phyloP scores from a whole-genome alignment of 2,113 vertebrate species.

The Esox niger region DNA sequence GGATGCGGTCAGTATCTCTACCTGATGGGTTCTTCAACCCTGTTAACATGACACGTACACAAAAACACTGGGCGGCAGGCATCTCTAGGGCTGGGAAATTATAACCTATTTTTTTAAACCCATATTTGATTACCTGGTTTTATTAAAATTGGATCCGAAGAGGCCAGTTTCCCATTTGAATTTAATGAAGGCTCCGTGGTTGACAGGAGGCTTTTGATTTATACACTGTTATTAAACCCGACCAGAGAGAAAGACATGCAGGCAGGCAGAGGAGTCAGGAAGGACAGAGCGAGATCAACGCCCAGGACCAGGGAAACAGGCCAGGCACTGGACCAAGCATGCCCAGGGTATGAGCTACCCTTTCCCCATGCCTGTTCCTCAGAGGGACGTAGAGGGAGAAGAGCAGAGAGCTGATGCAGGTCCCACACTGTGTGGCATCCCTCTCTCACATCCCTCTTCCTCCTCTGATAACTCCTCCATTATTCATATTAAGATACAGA shows the following conservation, averaged over 20 bases:
- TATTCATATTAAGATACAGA: conserved; percentile 80
- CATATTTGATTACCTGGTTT: conserved; percentile 76
- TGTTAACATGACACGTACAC: conserved; percentile 46
- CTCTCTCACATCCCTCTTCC: conserved; percentile 69
- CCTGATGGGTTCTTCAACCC: conserved; percentile 33
- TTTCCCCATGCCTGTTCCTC: conserved; percentile 49
- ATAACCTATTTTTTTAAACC: conserved; percentile 73
- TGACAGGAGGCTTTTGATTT: conserved; percentile 79
- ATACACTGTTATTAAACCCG: conserved; percentile 76
- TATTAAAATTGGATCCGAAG: conserved; percentile 79
- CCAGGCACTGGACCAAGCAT: conserved; percentile 46
- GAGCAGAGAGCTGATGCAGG: conserved; percentile 49
- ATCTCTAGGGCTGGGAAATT: conserved; percentile 60
- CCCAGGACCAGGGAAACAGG: conserved; percentile 42
- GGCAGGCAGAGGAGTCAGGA: conserved; percentile 30
- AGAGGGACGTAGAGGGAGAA: conserved; percentile 50
- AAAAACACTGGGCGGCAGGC: conserved; percentile 51
- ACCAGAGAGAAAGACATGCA: conserved; percentile 47
- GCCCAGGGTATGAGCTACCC: conserved; percentile 38
- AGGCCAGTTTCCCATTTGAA: conserved; percentile 69
- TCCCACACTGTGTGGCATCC: conserved; percentile 70
- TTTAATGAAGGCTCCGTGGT: conserved; percentile 75
- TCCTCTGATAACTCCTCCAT: conserved; percentile 74
- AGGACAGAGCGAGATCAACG: conserved; percentile 8
- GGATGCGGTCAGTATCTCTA: conserved; percentile 12